Evolutionary conservation across 1,140 invertebrate species (phyloP).

Genomic region (Drosophila murphyi): DNA sequence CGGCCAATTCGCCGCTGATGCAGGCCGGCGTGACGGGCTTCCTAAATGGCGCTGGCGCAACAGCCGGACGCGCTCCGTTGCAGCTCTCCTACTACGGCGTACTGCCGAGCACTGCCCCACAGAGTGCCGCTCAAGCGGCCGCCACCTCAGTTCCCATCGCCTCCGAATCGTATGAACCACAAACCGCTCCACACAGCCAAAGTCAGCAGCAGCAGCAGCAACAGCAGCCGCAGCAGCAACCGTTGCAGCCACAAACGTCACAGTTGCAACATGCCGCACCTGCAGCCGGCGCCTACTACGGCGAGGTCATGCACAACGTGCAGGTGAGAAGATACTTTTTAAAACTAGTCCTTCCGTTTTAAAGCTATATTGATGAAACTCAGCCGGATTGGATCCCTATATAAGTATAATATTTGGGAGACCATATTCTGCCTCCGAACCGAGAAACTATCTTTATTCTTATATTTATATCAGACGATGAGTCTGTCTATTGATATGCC

Average conservation of each 20-base stretch:
- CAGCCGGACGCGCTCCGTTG: conserved; percentile 54
- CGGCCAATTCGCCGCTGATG: conserved; percentile 59
- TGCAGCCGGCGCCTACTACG: conserved; percentile 74
- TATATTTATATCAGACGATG: too few relatives aligned
- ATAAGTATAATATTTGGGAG: too few relatives aligned
- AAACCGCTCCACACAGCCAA: conserved; percentile 81
- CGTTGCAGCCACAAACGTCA: conserved; percentile 30
- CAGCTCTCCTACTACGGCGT: conserved; percentile 75
- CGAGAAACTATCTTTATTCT: too few relatives aligned
- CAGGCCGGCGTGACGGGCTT: conserved; percentile 58
- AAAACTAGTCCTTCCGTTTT: too few relatives aligned
- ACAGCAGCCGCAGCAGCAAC: conserved; percentile 58
- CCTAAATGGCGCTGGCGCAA: conserved; percentile 73
- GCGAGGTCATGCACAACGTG: conserved; percentile 77
- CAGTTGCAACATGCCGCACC: conserved; percentile 53
- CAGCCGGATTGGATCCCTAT: too few relatives aligned
- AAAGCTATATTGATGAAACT: too few relatives aligned
- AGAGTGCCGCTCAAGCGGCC: conserved; percentile 38
- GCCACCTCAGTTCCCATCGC: conserved; percentile 47
- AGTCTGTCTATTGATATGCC: too few relatives aligned
- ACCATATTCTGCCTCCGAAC: too few relatives aligned
- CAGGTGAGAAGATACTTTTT: conserved; percentile 56
- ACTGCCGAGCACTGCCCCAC: conserved; percentile 61
- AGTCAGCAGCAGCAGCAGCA: conserved; percentile 56
- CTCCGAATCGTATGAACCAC: conserved; percentile 70